Evolutionary conservation across 2,797 vertebrate species (phyloP).

Genomic region (Galago senegalensis): DNA sequence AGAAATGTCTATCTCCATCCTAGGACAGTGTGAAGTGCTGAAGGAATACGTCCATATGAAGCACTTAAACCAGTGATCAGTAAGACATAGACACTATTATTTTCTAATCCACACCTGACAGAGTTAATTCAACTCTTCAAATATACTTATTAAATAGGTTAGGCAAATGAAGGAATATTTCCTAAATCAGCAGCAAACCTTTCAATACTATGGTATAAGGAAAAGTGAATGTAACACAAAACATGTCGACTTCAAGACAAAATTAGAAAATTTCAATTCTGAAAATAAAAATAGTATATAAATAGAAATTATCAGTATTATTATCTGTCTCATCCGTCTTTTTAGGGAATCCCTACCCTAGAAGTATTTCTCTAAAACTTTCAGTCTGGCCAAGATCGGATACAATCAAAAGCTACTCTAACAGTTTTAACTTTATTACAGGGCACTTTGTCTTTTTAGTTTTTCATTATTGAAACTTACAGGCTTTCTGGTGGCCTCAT

Average conservation of each 20-base stretch:
- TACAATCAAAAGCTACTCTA: not conserved
- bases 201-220: not conserved
- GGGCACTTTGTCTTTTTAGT: not conserved
- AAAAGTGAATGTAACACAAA: slow-evolving; percentile 48
- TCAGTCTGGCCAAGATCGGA: not conserved
- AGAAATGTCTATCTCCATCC: not conserved
- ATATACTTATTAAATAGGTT: not conserved
- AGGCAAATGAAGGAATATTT: not conserved
- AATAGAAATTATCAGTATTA: not conserved
- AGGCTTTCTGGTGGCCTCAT: not conserved
- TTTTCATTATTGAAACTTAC: not conserved
- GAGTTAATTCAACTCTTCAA: not conserved
- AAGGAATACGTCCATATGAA: not conserved
- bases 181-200: not conserved
- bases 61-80: not conserved
- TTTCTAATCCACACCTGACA: not conserved
- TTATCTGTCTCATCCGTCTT: not conserved
- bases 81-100: not conserved
- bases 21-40: no score
- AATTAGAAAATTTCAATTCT: slow-evolving; percentile 49
- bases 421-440: not conserved
- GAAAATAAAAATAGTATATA: slow-evolving; percentile 29
- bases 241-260: slow-evolving; percentile 6
- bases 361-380: not conserved
- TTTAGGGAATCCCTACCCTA: not conserved